Percentiles rank a stretch among this genome's conserved stretches.
These are phyloP conservation scores for Gymnoscopelus braueri DNA, from an alignment of 2,797 vertebrate genomes.

Conservation along the genomic window DNA sequence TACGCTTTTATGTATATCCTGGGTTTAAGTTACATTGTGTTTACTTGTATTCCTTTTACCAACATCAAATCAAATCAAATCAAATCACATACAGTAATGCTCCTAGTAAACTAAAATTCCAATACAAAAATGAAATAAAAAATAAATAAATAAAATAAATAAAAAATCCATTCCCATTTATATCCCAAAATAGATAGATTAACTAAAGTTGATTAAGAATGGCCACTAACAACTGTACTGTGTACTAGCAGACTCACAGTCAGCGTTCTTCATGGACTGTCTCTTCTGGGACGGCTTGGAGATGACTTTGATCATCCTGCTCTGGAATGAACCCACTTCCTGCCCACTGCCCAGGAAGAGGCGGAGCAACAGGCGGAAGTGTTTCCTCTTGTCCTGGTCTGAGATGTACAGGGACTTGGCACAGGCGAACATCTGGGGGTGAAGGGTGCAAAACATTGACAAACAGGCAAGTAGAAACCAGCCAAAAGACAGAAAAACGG, in stretches of 20 bases:
- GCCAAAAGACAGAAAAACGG: background rate
- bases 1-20: too few species aligned
- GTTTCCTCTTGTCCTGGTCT: slow-evolving; percentile 93
- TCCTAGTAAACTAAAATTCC: too few species aligned
- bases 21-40: too few species aligned
- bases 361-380: slow-evolving; percentile 90
- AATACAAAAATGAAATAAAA: too few species aligned
- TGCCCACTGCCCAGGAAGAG: slow-evolving; percentile 88
- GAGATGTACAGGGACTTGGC: slow-evolving; percentile 96
- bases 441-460: background rate
- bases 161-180: too few species aligned
- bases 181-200: too few species aligned
- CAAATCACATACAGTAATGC: too few species aligned
- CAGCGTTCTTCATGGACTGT: slow-evolving; percentile 95
- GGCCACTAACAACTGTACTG: too few species aligned
- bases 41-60: too few species aligned
- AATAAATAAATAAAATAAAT: too few species aligned
- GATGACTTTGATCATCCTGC: slow-evolving; percentile 95
- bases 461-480: background rate
- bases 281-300: slow-evolving; percentile 98
- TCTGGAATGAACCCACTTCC: slow-evolving; percentile 93
- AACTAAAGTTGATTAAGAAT: too few species aligned
- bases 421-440: slow-evolving; percentile 87
- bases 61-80: too few species aligned
- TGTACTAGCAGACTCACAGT: slow-evolving; percentile 80